Evolutionary conservation across 2,113 vertebrate genomes (phyloP).

Genomic region (Urocolius indicus): DNA sequence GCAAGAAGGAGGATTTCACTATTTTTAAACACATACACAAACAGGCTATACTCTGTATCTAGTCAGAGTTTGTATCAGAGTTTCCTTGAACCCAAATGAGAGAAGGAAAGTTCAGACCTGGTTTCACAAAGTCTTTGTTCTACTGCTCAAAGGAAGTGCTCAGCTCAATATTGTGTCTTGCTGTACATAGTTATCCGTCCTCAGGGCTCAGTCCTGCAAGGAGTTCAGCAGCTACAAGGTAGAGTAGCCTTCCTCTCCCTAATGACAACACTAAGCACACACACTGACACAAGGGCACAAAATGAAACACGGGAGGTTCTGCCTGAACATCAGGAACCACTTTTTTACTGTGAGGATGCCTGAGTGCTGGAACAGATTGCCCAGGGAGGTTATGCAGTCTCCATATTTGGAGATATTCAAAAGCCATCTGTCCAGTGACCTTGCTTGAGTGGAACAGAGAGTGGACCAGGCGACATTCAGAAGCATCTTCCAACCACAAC

Average conservation of each 20-base stretch:
- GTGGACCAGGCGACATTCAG: not conserved
- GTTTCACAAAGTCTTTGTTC: not conserved
- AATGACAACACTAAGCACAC: not conserved
- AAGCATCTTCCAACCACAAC: not conserved
- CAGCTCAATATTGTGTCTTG: not conserved
- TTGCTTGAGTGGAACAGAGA: rapidly evolving
- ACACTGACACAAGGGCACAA: not conserved
- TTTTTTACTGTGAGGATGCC: not conserved
- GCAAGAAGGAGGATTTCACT: not conserved
- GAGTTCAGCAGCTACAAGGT: not conserved
- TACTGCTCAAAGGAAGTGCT: not conserved
- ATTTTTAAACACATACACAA: not conserved
- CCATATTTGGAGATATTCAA: not conserved
- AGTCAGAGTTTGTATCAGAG: not conserved
- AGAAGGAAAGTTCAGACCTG: not conserved
- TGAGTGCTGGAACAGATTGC: not conserved
- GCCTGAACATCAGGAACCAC: not conserved
- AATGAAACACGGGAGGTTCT: not conserved
- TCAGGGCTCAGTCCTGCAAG: not conserved
- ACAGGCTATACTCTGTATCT: not conserved
- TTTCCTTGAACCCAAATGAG: not conserved
- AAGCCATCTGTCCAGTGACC: not conserved
- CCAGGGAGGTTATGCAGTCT: not conserved
- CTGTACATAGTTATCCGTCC: not conserved
- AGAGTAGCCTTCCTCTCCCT: not conserved